A percentile compares a stretch with the other conserved stretches of the same genome.
Conservation (phyloP, 2,888 invertebrate species). For the Lacanobia wlatinum region DNA sequence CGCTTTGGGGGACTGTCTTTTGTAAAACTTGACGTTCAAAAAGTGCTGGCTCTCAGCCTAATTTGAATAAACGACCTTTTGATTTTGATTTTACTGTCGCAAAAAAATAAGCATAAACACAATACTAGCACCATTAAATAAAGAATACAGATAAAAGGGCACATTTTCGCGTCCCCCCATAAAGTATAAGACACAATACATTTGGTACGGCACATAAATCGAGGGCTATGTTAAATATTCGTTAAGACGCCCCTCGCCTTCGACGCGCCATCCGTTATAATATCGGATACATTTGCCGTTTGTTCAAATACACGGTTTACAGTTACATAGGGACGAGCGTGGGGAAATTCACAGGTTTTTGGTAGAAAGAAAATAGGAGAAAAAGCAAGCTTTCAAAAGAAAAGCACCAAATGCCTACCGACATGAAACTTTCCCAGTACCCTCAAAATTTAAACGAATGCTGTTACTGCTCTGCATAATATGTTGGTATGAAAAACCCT, state of each 20-base stretch:
- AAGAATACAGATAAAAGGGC: constrained; percentile 46
- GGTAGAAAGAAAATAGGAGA: not conserved
- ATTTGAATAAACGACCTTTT: no score
- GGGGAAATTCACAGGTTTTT: no score
- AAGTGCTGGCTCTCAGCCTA: no score
- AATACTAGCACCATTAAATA: constrained; percentile 43
- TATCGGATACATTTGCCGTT: constrained; percentile 82
- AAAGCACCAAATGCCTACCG: no score
- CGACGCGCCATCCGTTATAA: constrained; percentile 85
- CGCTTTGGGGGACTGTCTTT: no score
- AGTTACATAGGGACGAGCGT: constrained; percentile 46
- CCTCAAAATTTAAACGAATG: no score
- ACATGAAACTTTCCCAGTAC: no score
- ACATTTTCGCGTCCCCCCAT: constrained; percentile 47
- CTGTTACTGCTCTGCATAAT: no score
- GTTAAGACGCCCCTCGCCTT: constrained; percentile 81
- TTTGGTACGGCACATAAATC: constrained; percentile 80
- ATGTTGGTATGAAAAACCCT: no score
- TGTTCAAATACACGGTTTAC: constrained; percentile 59
- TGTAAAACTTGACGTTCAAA: no score
- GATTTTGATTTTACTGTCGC: no score
- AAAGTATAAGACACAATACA: constrained; percentile 78
- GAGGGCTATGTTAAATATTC: constrained; percentile 86
- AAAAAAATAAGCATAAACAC: constrained; percentile 18
- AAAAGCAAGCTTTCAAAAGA: no score